These are phyloP conservation scores for Typhlichthys eigenmanni DNA, from an alignment of 2,797 vertebrate genomes.

Conservation along the genomic window DNA sequence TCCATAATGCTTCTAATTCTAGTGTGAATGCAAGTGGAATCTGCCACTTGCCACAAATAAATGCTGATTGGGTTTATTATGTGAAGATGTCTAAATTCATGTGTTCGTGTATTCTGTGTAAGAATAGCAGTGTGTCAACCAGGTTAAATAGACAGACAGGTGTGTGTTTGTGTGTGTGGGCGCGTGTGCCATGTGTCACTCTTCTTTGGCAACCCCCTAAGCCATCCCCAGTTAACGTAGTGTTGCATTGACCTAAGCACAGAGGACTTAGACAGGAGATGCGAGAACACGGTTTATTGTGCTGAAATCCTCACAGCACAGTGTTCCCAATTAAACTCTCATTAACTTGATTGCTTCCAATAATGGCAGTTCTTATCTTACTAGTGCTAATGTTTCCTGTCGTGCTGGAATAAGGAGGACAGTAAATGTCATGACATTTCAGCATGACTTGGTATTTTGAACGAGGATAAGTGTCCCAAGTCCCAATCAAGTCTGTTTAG, in stretches of 20 bases:
- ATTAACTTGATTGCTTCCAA: slow-evolving; percentile 57
- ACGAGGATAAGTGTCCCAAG: slow-evolving; percentile 5
- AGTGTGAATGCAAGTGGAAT: too few relatives aligned
- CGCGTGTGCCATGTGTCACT: not conserved
- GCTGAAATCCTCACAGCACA: slow-evolving; percentile 44
- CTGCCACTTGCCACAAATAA: too few relatives aligned
- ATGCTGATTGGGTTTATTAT: too few relatives aligned
- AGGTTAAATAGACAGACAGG: too few relatives aligned
- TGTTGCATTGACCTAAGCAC: slow-evolving; percentile 10
- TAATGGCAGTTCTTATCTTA: slow-evolving; percentile 49
- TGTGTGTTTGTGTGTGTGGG: slow-evolving; percentile 6
- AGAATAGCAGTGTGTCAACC: not conserved
- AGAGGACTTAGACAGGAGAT: slow-evolving; percentile 23
- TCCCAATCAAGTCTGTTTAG: slow-evolving; percentile 4
- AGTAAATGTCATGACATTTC: slow-evolving; percentile 41
- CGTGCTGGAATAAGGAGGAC: slow-evolving; percentile 26
- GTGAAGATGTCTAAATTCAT: too few relatives aligned
- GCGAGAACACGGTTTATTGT: slow-evolving; percentile 34
- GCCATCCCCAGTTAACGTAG: too few relatives aligned
- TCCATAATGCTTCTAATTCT: too few relatives aligned
- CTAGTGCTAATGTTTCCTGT: slow-evolving; percentile 34
- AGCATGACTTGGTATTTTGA: slow-evolving; percentile 12
- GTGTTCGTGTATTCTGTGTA: too few relatives aligned
- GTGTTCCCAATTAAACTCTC: slow-evolving; percentile 58
- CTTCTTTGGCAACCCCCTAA: too few relatives aligned